Percentiles rank a stretch among this genome's conserved stretches.
These are phyloP conservation scores for Syrphus vitripennis DNA, from an alignment of 2,888 invertebrate species.

Conservation along the genomic window DNA sequence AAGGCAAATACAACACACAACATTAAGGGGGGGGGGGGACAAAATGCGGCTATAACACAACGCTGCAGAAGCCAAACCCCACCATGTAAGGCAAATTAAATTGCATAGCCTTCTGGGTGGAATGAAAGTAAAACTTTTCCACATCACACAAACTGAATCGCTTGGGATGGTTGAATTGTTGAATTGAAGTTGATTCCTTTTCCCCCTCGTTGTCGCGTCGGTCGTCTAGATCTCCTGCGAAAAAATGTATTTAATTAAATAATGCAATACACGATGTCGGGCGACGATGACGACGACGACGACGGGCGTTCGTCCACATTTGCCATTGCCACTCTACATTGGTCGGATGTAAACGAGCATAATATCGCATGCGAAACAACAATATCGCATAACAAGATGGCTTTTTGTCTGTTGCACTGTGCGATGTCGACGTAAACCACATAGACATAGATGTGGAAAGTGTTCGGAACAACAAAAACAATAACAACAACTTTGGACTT, in stretches of 20 bases:
- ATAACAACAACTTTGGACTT: no score
- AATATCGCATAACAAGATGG: slow-evolving; percentile 63
- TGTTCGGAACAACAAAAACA: no score
- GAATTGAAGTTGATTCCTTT: neutral
- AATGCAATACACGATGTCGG: slow-evolving; percentile 59
- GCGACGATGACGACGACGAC: neutral
- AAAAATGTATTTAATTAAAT: slow-evolving; percentile 67
- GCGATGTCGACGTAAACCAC: neutral
- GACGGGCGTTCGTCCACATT: slow-evolving; percentile 1
- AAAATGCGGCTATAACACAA: neutral
- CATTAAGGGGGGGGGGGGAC: neutral
- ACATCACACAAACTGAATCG: slow-evolving; percentile 44
- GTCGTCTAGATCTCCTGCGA: slow-evolving; percentile 10
- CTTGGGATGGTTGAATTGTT: slow-evolving; percentile 1
- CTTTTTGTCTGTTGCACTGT: slow-evolving; percentile 36
- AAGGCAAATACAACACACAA: neutral
- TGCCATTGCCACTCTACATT: slow-evolving; percentile 27
- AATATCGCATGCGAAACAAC: slow-evolving; percentile 64
- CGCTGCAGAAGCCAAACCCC: slow-evolving; percentile 5
- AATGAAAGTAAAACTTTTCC: slow-evolving; percentile 69
- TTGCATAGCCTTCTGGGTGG: slow-evolving; percentile 57
- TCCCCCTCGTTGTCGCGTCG: neutral
- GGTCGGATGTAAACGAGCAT: slow-evolving; percentile 60
- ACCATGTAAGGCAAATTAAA: slow-evolving; percentile 68
- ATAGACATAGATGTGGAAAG: slow-evolving; percentile 26